A percentile compares a stretch with the other conserved stretches of the same genome.
phyloP scores from a whole-genome alignment of 2,888 invertebrate genomes.

The Petrolisthes cinctipes region DNA sequence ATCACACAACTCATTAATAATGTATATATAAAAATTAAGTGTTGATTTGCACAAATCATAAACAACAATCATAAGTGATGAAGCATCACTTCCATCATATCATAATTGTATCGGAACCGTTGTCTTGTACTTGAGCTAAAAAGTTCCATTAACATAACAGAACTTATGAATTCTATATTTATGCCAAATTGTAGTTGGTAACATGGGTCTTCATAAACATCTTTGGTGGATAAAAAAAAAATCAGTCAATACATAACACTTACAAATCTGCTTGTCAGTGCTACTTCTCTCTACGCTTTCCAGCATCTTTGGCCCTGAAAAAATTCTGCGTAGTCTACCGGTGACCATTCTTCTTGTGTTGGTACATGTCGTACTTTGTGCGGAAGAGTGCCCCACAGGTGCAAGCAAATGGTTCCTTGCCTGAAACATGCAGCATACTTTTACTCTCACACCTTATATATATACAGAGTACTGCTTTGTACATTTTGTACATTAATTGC shows the following conservation, averaged over 20 bases:
- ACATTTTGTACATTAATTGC: neutral
- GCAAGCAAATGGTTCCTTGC: constrained; percentile 66
- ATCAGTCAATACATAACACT: constrained; percentile 18
- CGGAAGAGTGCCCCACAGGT: constrained; percentile 66
- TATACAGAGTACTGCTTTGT: neutral
- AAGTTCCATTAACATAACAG: constrained; percentile 13
- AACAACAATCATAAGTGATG: constrained; percentile 3
- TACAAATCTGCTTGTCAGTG: constrained; percentile 16
- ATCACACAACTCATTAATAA: constrained; percentile 15
- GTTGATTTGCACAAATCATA: constrained; percentile 14
- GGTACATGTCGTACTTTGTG: constrained; percentile 67
- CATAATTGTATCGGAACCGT: neutral
- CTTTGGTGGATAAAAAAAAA: constrained; percentile 49
- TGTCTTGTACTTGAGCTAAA: constrained; percentile 30
- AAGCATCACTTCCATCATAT: neutral
- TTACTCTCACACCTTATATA: neutral
- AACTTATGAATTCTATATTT: constrained; percentile 41
- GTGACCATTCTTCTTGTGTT: constrained; percentile 67
- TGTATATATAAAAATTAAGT: neutral
- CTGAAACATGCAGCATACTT: constrained; percentile 39
- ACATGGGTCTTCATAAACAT: constrained; percentile 46
- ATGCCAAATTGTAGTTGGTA: constrained; percentile 52
- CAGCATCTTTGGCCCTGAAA: constrained; percentile 45
- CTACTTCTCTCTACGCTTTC: constrained; percentile 32
- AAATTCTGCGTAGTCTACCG: constrained; percentile 39